Percentiles rank a stretch among this genome's conserved stretches.
Evolutionary conservation across 2,888 invertebrate genomes (phyloP).

Genomic region (Caenorhabditis sulstoni): DNA sequence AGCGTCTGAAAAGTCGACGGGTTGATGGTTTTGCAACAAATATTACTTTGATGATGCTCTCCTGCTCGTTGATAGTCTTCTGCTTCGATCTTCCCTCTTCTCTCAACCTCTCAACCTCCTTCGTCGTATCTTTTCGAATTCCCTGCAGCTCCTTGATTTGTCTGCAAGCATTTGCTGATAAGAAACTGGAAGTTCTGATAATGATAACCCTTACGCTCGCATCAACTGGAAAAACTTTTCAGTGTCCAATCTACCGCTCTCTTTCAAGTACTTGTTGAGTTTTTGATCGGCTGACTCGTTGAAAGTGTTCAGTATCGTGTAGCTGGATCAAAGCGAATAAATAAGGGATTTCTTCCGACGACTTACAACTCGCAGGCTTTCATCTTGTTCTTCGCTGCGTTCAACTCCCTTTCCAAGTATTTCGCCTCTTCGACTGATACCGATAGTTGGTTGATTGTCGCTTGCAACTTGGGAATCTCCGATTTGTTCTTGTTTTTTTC

Average conservation of each 20-base stretch:
- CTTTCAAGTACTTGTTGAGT: slow-evolving; percentile 26
- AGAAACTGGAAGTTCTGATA: background rate
- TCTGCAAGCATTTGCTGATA: slow-evolving; percentile 8
- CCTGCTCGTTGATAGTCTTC: slow-evolving; percentile 8
- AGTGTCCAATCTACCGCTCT: slow-evolving; percentile 22
- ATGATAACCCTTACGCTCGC: slow-evolving; percentile 15
- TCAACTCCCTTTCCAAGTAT: slow-evolving; percentile 11
- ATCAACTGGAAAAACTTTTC: slow-evolving; percentile 50
- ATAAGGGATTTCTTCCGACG: background rate
- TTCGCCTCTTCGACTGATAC: slow-evolving; percentile 22
- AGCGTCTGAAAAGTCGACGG: slow-evolving; percentile 10
- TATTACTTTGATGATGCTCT: background rate
- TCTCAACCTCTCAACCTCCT: slow-evolving; percentile 26
- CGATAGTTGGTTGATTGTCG: slow-evolving; percentile 29
- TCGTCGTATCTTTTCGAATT: slow-evolving; percentile 14
- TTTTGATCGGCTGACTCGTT: slow-evolving; percentile 28
- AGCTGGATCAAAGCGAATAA: slow-evolving; percentile 36
- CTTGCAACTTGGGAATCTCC: slow-evolving; percentile 33
- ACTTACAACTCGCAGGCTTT: slow-evolving; percentile 55
- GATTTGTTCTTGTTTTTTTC: slow-evolving; percentile 38
- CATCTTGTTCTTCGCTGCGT: slow-evolving; percentile 12
- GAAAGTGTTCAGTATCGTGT: slow-evolving; percentile 25
- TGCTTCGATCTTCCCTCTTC: slow-evolving; percentile 2
- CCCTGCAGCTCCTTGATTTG: slow-evolving; percentile 41
- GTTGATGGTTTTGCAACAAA: background rate